Conservation (phyloP, 1,140 invertebrate species). For the Drosophila neocordata region DNA sequence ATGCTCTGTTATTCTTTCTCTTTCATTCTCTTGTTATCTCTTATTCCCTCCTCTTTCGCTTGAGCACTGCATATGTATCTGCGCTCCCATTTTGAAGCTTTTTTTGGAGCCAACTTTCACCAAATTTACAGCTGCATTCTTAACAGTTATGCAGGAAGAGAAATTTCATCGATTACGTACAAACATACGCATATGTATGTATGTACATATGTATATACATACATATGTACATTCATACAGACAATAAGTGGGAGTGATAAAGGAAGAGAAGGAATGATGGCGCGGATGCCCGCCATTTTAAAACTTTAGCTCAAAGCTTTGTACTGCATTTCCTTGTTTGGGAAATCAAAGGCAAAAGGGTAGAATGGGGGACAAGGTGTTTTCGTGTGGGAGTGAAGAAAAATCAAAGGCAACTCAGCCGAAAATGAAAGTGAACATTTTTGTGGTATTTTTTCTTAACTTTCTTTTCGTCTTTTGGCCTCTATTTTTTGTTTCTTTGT, state of each 20-base stretch:
- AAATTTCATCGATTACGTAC: conserved; percentile 18
- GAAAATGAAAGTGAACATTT: conserved; percentile 47
- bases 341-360: too few relatives aligned
- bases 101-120: conserved; percentile 38
- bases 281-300: conserved; percentile 63
- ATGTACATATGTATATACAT: not conserved
- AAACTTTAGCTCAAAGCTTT: conserved; percentile 71
- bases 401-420: conserved; percentile 27
- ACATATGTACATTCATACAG: not conserved
- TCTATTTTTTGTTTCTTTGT: conserved; percentile 21
- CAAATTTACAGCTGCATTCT: conserved; percentile 44
- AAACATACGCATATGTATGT: not conserved
- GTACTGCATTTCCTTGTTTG: conserved; percentile 33
- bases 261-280: conserved; percentile 17
- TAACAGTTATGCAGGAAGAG: conserved; percentile 45
- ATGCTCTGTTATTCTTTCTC: not conserved
- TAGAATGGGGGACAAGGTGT: not conserved
- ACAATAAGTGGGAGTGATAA: conserved; percentile 20
- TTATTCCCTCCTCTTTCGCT: not conserved
- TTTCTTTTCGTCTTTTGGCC: conserved; percentile 34
- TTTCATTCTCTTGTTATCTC: not conserved
- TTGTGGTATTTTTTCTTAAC: conserved; percentile 12
- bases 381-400: conserved; percentile 27
- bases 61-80: not conserved
- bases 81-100: conserved; percentile 14